Base-by-base conservation (phyloP, 2,113 vertebrate genomes). In the Halichoeres trimaculatus region DNA sequence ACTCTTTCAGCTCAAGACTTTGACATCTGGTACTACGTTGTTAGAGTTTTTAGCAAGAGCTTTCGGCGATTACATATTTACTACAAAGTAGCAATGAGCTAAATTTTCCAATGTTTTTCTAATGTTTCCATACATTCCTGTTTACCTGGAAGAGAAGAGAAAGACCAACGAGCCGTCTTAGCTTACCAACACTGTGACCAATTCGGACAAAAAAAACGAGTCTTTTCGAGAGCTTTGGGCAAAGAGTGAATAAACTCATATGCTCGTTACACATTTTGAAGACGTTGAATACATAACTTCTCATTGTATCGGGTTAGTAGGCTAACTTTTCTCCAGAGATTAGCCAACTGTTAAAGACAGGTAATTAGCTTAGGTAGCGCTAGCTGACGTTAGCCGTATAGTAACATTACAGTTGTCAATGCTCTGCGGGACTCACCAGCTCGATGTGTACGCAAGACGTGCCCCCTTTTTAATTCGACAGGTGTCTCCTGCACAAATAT, bases 341-440 rank as follows among this genome's bases (percentile, higher is more conserved):
- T 3, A 23, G 13, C 30, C 30, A 30, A 30, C 26, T 71, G 24
- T 70, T 59, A 62, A 23, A 65, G 24, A 59, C 51, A 73, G 34
- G 24, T 59, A 71, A 76, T 47, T 36, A 26, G 24, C 24, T 70
- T 74, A 88, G 72, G 81, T 40, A 16, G 9, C 2, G 70, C 55
- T 80, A 76, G 90, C 90, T 70, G 54, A 16, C 17, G 43, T n/a
- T 48, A 76, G 84, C 74, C 59, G 41, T 62, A 68, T 78, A 74
- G 77, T 76, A 50, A 8, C 40, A n/a, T 41, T 65, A 9, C 78
- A 80, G 69, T 80, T 88, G 80, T 81, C 78, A 77, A 53, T 11
- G n/a, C 36, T 69, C 47, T 52, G 78, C 55, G 52, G 57, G 35
- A 88, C 89, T 89, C 52, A 90, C 91, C 88, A 26, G 77, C 38